These are phyloP conservation scores for Andricus curvator DNA, from an alignment of 2,888 invertebrate species.

Conservation along the genomic window DNA sequence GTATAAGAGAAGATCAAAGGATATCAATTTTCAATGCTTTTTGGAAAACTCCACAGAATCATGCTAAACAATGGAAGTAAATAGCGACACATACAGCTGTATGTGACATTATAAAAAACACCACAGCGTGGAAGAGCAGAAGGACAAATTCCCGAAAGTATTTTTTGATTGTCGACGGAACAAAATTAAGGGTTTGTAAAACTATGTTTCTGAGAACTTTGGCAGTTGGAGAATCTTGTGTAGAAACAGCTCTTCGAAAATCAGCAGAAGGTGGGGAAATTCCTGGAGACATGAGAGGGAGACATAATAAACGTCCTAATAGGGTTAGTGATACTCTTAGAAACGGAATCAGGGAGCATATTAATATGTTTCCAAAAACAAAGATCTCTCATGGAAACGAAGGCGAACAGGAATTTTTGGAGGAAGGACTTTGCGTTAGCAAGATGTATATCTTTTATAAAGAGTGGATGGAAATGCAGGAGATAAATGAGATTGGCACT, in stretches of 20 bases:
- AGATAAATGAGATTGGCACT: background rate
- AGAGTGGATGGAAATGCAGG: background rate
- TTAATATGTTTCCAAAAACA: background rate
- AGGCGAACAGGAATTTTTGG: background rate
- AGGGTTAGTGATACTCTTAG: background rate
- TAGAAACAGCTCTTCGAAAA: constrained; percentile 38
- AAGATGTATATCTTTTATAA: background rate
- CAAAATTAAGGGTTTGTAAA: constrained; percentile 35
- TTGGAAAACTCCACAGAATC: background rate
- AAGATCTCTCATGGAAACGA: background rate
- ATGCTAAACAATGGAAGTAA: background rate
- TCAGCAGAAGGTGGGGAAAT: constrained; percentile 51
- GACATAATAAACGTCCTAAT: background rate
- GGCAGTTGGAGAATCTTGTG: constrained; percentile 42
- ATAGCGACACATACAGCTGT: background rate
- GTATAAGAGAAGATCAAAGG: background rate
- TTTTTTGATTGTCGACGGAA: background rate
- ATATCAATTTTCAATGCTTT: background rate
- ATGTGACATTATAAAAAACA: background rate
- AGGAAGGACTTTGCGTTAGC: background rate
- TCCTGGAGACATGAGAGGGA: background rate
- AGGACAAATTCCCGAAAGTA: background rate
- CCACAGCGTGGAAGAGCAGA: background rate
- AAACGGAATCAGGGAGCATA: background rate
- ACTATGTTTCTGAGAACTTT: constrained; percentile 46